Evolutionary conservation across 2,888 invertebrate species (phyloP).

Genomic region (Leucophenga maculata): DNA sequence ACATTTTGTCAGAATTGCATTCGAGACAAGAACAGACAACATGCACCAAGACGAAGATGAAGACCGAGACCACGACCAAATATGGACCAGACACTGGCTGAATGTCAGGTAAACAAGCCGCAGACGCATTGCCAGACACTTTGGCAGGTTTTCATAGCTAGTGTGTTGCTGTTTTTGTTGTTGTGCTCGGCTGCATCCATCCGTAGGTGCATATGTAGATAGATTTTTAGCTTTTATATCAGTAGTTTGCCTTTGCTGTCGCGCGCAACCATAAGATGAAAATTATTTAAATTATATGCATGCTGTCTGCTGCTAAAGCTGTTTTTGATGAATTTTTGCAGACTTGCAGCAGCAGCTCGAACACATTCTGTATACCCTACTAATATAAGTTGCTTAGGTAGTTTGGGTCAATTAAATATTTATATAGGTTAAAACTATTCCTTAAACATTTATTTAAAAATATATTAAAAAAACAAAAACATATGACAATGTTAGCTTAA

Average conservation of each 20-base stretch:
- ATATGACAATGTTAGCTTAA: too few species aligned
- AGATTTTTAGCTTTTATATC: not conserved
- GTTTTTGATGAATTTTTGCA: slow-evolving; percentile 13
- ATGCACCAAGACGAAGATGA: slow-evolving; percentile 3
- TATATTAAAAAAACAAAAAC: too few species aligned
- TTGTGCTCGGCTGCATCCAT: not conserved
- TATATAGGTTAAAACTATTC: too few species aligned
- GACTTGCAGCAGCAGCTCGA: too few species aligned
- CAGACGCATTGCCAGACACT: slow-evolving; percentile 48
- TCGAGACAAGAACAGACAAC: slow-evolving; percentile 8
- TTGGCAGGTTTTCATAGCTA: slow-evolving; percentile 37
- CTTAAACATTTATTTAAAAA: too few species aligned
- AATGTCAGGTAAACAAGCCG: slow-evolving; percentile 54
- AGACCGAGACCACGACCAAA: slow-evolving; percentile 50
- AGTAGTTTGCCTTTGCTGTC: slow-evolving; percentile 47
- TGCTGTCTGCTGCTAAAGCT: slow-evolving; percentile 33
- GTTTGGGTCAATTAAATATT: too few species aligned
- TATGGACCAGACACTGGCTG: slow-evolving; percentile 59
- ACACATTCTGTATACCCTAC: too few species aligned
- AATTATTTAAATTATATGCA: slow-evolving; percentile 65
- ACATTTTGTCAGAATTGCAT: slow-evolving; percentile 17
- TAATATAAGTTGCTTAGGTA: too few species aligned
- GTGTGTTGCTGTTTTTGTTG: not conserved
- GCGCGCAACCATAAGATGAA: slow-evolving; percentile 48
- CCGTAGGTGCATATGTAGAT: not conserved